Conservation (phyloP, 1,140 invertebrate genomes). For the Chionoecetes opilio region DNA sequence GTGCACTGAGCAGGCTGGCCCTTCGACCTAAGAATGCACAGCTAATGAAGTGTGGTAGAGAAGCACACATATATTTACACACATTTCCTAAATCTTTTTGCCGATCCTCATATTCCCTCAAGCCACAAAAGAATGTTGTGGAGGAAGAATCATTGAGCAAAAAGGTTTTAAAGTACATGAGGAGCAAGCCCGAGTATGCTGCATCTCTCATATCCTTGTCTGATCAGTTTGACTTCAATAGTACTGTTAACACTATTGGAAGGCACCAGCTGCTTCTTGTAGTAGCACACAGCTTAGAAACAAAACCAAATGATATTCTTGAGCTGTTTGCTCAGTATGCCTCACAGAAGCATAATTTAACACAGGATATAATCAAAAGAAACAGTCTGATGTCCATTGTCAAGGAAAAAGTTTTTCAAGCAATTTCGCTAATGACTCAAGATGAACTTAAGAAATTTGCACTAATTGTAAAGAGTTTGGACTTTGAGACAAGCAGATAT, state of each 20-base stretch:
- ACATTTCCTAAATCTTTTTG: background rate
- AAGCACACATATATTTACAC: background rate
- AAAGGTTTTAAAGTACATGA: slow-evolving; percentile 49
- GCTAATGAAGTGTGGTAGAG: background rate
- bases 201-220: background rate
- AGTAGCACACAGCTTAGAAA: slow-evolving; percentile 39
- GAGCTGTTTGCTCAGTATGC: slow-evolving; percentile 57
- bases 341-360: slow-evolving; percentile 4
- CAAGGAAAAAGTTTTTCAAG: slow-evolving; percentile 49
- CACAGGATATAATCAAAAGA: slow-evolving; percentile 56
- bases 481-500: slow-evolving; percentile 58
- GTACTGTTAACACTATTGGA: background rate
- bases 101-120: slow-evolving; percentile 27
- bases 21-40: background rate
- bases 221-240: background rate
- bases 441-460: slow-evolving; percentile 65
- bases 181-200: background rate
- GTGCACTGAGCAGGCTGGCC: background rate
- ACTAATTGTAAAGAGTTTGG: background rate
- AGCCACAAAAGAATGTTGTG: background rate
- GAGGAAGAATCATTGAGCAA: slow-evolving; percentile 32
- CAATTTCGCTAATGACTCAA: slow-evolving; percentile 51
- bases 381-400: slow-evolving; percentile 50
- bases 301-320: slow-evolving; percentile 54
- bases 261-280: slow-evolving; percentile 62